phyloP scores from a whole-genome alignment of 2,888 invertebrate species.

The Lasioglossum pauxillum region DNA sequence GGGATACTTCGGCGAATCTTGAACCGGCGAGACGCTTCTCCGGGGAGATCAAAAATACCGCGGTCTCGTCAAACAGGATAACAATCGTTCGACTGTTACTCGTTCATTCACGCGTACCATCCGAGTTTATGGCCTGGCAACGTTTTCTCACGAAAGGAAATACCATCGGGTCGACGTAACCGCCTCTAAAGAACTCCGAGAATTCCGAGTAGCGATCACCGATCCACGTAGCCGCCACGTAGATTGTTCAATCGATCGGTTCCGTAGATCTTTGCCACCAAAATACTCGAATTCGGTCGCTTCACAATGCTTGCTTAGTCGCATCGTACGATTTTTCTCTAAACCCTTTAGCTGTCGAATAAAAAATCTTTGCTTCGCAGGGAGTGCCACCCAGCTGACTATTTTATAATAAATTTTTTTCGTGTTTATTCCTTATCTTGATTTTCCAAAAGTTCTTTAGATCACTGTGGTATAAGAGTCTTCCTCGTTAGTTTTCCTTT shows the following conservation, averaged over 20 bases:
- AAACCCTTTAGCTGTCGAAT: conserved; percentile 19
- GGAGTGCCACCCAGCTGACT: not conserved
- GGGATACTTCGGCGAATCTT: conserved; percentile 24
- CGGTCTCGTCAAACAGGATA: conserved; percentile 54
- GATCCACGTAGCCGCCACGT: conserved; percentile 9
- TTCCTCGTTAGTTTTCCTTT: not conserved
- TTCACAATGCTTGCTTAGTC: conserved; percentile 39
- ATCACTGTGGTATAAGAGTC: not conserved
- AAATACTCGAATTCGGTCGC: not conserved
- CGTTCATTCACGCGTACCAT: conserved; percentile 47
- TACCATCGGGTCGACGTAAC: conserved; percentile 38
- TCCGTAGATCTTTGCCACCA: not conserved
- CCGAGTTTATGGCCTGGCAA: conserved; percentile 30
- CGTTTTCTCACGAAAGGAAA: conserved; percentile 33
- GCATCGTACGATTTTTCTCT: conserved; percentile 26
- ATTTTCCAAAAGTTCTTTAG: too few species aligned
- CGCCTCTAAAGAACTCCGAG: not conserved
- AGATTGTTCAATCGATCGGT: not conserved
- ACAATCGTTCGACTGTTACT: conserved; percentile 54
- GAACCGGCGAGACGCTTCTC: conserved; percentile 41
- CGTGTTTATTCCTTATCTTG: not conserved
- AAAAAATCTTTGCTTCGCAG: conserved; percentile 1
- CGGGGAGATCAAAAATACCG: conserved; percentile 51
- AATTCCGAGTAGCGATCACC: not conserved
- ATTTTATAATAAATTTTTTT: not conserved